Evolutionary conservation across 2,113 vertebrate species (phyloP).

Genomic region (Nicator chloris): DNA sequence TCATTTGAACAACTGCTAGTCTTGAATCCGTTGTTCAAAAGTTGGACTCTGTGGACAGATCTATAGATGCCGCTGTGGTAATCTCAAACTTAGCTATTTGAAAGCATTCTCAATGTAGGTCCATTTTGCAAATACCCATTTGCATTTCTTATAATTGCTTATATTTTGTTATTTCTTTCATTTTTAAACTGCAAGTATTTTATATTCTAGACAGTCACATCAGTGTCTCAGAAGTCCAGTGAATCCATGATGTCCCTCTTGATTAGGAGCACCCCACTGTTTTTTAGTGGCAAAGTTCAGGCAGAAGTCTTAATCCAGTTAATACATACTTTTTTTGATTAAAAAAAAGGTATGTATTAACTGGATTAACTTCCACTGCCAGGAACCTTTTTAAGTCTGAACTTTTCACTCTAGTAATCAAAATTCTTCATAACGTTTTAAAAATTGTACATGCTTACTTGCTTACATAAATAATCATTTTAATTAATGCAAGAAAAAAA

Average conservation of each 20-base stretch:
- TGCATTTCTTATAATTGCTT: neutral
- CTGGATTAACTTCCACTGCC: too few species aligned
- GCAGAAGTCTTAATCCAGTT: neutral
- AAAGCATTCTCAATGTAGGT: neutral
- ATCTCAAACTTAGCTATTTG: neutral
- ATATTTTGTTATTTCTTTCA: neutral
- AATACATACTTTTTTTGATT: neutral
- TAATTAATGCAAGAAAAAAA: neutral
- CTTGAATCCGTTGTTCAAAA: neutral
- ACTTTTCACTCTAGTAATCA: neutral
- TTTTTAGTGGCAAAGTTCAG: neutral
- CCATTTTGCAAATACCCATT: neutral
- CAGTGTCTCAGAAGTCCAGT: neutral
- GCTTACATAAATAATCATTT: neutral
- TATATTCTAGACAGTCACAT: neutral
- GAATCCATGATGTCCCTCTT: neutral
- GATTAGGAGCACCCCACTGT: rapidly evolving
- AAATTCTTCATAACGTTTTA: neutral
- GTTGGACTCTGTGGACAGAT: neutral
- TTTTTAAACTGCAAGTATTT: neutral
- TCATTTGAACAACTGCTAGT: neutral
- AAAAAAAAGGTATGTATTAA: too few species aligned
- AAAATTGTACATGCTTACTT: neutral
- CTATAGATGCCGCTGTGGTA: neutral
- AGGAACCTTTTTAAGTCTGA: neutral